A percentile compares a stretch with the other conserved stretches of the same genome.
Evolutionary conservation across 1,140 invertebrate genomes (phyloP).

Genomic region (Adoxophyes honmai): DNA sequence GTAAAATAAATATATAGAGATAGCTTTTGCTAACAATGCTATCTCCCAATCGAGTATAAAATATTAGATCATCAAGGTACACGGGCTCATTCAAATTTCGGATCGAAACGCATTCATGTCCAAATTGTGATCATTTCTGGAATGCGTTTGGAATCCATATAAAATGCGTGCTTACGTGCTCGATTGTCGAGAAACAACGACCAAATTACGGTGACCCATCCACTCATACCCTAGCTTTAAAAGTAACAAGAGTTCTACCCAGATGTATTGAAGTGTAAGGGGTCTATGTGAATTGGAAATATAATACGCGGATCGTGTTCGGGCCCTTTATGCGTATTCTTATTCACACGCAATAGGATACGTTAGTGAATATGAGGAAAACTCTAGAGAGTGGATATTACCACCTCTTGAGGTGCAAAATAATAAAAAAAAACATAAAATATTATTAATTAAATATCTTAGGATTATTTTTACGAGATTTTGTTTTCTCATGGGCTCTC

Average conservation of each 20-base stretch:
- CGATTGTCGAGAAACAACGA: slow-evolving; percentile 36
- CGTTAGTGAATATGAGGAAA: slow-evolving; percentile 31
- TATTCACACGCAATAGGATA: slow-evolving; percentile 56
- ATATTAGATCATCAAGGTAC: slow-evolving; percentile 56
- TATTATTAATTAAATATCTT: too few relatives aligned
- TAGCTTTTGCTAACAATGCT: too few relatives aligned
- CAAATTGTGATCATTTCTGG: slow-evolving; percentile 71
- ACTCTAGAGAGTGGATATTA: slow-evolving; percentile 28
- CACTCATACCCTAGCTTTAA: slow-evolving; percentile 8
- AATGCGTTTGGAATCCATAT: slow-evolving; percentile 69
- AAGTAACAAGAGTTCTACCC: not conserved
- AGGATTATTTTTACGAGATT: too few relatives aligned
- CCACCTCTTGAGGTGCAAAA: too few relatives aligned
- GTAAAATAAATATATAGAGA: too few relatives aligned
- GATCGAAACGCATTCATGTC: slow-evolving; percentile 64
- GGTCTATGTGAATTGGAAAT: slow-evolving; percentile 45
- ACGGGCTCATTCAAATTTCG: slow-evolving; percentile 59
- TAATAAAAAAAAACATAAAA: too few relatives aligned
- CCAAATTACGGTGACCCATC: slow-evolving; percentile 31
- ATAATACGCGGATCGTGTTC: slow-evolving; percentile 35
- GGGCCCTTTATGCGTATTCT: slow-evolving; percentile 53
- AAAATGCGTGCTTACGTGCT: slow-evolving; percentile 54
- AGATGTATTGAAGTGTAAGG: slow-evolving; percentile 16
- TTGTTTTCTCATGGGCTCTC: too few relatives aligned
- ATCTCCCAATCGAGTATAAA: slow-evolving; percentile 22